Conservation (phyloP, 2,888 invertebrate genomes). For the Boloria selene region DNA sequence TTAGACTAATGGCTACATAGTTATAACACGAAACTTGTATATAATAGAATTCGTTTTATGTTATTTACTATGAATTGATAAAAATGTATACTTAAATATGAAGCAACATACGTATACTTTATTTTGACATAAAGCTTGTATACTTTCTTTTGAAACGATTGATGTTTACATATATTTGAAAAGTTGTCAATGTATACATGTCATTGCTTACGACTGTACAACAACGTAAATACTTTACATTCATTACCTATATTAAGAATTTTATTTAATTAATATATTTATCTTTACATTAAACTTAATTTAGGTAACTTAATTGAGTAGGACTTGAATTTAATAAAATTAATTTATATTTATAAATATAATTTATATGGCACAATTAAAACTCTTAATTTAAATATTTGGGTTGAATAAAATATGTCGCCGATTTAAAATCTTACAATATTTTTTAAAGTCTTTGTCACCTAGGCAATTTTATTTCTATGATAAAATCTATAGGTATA, state of each 20-base stretch:
- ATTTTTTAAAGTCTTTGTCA: not conserved
- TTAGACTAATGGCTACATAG: too few relatives aligned
- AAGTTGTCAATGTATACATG: too few relatives aligned
- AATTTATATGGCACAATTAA: constrained; percentile 20
- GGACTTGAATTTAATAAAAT: constrained; percentile 1
- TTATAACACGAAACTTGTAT: too few relatives aligned
- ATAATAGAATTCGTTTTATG: too few relatives aligned
- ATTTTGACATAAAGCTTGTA: too few relatives aligned
- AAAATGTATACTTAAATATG: too few relatives aligned
- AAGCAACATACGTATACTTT: too few relatives aligned
- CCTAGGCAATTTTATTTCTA: not conserved
- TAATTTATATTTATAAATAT: not conserved
- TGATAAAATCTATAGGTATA: constrained; percentile 1
- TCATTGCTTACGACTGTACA: too few relatives aligned
- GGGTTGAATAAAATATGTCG: constrained; percentile 7
- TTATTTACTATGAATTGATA: too few relatives aligned
- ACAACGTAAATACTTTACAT: constrained; percentile 39
- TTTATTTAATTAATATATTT: constrained; percentile 7
- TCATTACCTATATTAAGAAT: constrained; percentile 13
- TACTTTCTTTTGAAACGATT: too few relatives aligned
- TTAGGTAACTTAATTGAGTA: not conserved
- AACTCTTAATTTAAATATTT: constrained; percentile 60
- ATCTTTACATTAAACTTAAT: constrained; percentile 4
- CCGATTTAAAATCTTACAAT: constrained; percentile 15
- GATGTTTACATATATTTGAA: too few relatives aligned